Percentiles rank a stretch among this genome's conserved stretches.
Conservation (phyloP, 2,888 invertebrate genomes). For the Hydroisotoma schaefferi region DNA sequence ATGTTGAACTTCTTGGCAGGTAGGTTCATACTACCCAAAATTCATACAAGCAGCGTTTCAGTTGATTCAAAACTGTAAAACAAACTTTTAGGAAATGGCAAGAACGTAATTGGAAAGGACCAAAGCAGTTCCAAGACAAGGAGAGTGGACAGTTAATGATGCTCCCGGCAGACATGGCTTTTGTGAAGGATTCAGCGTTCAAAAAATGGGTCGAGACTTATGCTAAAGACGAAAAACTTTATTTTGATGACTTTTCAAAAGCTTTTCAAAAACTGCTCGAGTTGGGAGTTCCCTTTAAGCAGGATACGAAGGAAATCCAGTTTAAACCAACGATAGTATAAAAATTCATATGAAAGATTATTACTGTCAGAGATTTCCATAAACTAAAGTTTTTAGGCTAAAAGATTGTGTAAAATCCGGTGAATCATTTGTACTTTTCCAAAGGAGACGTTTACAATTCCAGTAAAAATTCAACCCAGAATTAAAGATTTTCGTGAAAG, state of each 20-base stretch:
- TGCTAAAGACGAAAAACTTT: conserved; percentile 37
- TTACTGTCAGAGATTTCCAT: too few species aligned
- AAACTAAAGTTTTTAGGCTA: too few species aligned
- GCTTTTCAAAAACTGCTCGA: conserved; percentile 35
- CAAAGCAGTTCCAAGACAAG: conserved; percentile 37
- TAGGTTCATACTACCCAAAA: too few species aligned
- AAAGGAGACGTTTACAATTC: too few species aligned
- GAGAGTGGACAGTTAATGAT: conserved; percentile 37
- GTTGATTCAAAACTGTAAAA: too few species aligned
- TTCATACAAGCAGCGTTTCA: too few species aligned
- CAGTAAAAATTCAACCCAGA: too few species aligned
- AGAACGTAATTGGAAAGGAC: conserved; percentile 35
- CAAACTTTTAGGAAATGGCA: too few species aligned
- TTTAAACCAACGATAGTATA: conserved; percentile 26
- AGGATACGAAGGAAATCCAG: conserved; percentile 25
- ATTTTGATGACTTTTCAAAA: conserved; percentile 37
- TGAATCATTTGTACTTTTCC: too few species aligned
- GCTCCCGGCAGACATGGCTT: conserved; percentile 38
- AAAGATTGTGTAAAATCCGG: too few species aligned
- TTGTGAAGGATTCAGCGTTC: conserved; percentile 33
- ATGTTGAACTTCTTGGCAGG: conserved; percentile 24
- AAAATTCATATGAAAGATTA: background rate
- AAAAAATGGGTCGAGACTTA: conserved; percentile 37
- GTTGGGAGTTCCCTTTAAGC: conserved; percentile 33
- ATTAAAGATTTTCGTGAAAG: too few species aligned